These are phyloP conservation scores for Sipha maydis DNA, from an alignment of 2,888 invertebrate species.

Conservation along the genomic window DNA sequence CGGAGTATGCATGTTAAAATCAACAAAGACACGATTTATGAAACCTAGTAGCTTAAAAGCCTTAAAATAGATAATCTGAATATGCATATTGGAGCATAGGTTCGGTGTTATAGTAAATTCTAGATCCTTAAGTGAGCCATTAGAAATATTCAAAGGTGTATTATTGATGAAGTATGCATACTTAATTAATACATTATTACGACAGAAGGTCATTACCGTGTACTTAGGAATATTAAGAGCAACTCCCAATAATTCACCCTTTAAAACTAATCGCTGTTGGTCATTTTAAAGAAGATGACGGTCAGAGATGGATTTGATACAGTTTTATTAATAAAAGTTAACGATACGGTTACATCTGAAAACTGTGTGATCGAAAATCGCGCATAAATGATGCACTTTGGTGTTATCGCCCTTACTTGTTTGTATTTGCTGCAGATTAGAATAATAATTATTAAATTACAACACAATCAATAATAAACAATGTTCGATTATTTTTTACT, in stretches of 20 bases:
- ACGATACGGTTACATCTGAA: too few species aligned
- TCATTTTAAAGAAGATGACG: too few species aligned
- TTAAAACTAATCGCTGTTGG: not conserved
- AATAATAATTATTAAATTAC: too few species aligned
- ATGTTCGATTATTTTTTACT: too few species aligned
- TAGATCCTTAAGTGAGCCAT: not conserved
- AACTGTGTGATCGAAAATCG: too few species aligned
- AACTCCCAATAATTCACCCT: not conserved
- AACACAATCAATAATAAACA: too few species aligned
- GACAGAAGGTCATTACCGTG: not conserved
- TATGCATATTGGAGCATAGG: not conserved
- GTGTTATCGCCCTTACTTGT: too few species aligned
- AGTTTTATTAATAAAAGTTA: too few species aligned
- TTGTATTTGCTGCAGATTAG: too few species aligned
- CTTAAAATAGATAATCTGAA: not conserved
- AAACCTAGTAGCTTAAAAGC: not conserved
- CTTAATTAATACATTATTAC: not conserved
- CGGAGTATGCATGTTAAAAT: too few species aligned
- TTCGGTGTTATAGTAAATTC: not conserved
- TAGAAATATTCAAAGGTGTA: not conserved
- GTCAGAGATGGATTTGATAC: too few species aligned
- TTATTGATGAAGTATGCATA: not conserved
- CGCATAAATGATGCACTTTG: too few species aligned
- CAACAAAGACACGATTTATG: not conserved
- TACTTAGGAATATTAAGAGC: not conserved